Evolutionary conservation across 1,140 invertebrate genomes (phyloP), one percentile per base, ranked within the genome.

Genomic region (Drosophila kepulauana): DNA sequence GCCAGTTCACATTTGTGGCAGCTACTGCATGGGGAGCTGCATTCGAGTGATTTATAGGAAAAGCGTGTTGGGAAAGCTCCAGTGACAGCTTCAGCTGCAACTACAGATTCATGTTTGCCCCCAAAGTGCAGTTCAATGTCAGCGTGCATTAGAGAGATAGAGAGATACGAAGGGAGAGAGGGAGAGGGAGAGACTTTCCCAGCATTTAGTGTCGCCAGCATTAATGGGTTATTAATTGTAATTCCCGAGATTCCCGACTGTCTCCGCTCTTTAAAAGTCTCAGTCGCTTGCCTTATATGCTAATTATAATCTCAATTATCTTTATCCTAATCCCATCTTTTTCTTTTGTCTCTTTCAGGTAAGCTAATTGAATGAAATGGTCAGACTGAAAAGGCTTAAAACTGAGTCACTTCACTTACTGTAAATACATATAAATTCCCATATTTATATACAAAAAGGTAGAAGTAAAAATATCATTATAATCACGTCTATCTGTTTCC

Each of bases 31-130:
- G 43, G 38, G 45, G 52, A 69, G 74, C 59, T 71, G n/a, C 48
- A 57, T 51, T 78, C 75, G 43, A 62, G 72, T 88, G 82, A 87
- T 87, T 88, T 88, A 87, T 87, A 69, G 68, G 63, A 71, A 66
- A 78, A 81, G 80, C 61, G 77, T 87, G 82, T 82, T 62, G 80
- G 77, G 82, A 79, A 87, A 88, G 70, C 67, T 78, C 1, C 54
- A 45, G 43, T 43, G 11, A 6, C 41, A 43, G 41, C 41, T 41
- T 33, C 35, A 38, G 35, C 41, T 45, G 11, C 13, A 13, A 5
- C 15, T 30, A 28, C 16, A 15, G 20, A 56, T 54, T 63, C 13
- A 35, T 3, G n/a, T 56, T 56, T 51, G 56, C 16, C 63, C 54
- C 13, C 70, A 35, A 49, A 70, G 41, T 75, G 61, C 59, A 58